Percentiles rank a stretch among this genome's conserved stretches.
Evolutionary conservation across 53 echinoderm and acorn worm species (phyloP).

Genomic region (Apostichopus leukothele): DNA sequence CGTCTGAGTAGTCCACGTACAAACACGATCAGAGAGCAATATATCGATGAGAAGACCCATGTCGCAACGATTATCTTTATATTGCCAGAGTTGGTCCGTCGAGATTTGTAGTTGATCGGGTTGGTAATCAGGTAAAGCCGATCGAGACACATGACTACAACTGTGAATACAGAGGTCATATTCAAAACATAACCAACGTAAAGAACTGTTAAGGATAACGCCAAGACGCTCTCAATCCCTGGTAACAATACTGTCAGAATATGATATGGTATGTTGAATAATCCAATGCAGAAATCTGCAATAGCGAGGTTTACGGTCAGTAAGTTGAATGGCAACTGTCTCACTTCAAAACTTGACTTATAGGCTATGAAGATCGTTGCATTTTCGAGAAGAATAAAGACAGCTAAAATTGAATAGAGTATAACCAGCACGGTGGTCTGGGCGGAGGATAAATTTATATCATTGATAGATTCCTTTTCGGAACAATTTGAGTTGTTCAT

Average conservation of each 20-base stretch:
- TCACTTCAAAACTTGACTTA: neutral
- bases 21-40: neutral
- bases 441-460: neutral
- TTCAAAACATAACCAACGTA: neutral
- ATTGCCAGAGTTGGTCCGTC: neutral
- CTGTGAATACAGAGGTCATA: conserved; percentile 8
- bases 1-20: neutral
- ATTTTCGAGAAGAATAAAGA: neutral
- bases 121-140: neutral
- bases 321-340: neutral
- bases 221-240: neutral
- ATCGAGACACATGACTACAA: conserved; percentile 4
- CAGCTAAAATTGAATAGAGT: neutral
- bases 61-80: neutral
- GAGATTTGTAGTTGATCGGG: neutral
- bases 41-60: neutral
- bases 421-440: neutral
- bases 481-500: neutral
- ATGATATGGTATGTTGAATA: conserved; percentile 27
- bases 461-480: neutral
- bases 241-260: neutral
- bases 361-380: neutral
- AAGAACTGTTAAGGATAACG: neutral
- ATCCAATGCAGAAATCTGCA: neutral
- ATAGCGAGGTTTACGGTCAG: neutral